Evolutionary conservation across 2,888 invertebrate species (phyloP), one percentile per base, ranked within the genome.

Genomic region (Thera obeliscata): DNA sequence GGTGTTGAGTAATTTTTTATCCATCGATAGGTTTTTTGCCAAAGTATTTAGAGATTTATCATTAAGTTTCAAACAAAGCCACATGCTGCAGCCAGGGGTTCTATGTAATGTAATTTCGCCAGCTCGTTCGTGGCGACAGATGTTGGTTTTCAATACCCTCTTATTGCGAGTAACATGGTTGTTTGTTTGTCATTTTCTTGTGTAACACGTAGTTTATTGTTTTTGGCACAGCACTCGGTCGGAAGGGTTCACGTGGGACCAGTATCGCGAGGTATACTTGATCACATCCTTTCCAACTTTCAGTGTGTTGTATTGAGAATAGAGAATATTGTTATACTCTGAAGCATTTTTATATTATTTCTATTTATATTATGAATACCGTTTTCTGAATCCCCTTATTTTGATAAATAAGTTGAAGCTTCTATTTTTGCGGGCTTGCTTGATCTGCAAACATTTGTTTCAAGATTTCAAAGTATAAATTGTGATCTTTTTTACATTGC

Each of bases 111-210:
- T 68, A 69, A 73, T 74, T 67, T 65, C 60, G 73, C 67, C 64
- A 62, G 52, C 61, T 61, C 73, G 66, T 69, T 64, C 72, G 69
- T 72, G 65, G 76, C 80, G 76, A 77, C 84, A 83, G 80, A 79
- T 83, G 84, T 80, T 78, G 77, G 76, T 74, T 76, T 79, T 77
- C 78, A 76, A 79, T 79, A 77, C 65, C 58, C 63, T 61, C 70
- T 60, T 62, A 59, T 66, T 66, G 66, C 62, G 62, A 63, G 64
- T 73, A 74, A 61, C 36, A 70, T 64, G 66, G 64, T 60, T 65
- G 70, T 76, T 73, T 73, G 66, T 72, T 71, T 71, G 70, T 75
- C 73, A 79, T 82, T 77, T 56, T 74, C 74, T 78, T 72, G 60
- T 63, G 66, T 70, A 64, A 68, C 71, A 72, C 69, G 67, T 67